A percentile compares a stretch with the other conserved stretches of the same genome.
phyloP scores from a whole-genome alignment of 2,113 vertebrate genomes.

The Callopanchax toddi region DNA sequence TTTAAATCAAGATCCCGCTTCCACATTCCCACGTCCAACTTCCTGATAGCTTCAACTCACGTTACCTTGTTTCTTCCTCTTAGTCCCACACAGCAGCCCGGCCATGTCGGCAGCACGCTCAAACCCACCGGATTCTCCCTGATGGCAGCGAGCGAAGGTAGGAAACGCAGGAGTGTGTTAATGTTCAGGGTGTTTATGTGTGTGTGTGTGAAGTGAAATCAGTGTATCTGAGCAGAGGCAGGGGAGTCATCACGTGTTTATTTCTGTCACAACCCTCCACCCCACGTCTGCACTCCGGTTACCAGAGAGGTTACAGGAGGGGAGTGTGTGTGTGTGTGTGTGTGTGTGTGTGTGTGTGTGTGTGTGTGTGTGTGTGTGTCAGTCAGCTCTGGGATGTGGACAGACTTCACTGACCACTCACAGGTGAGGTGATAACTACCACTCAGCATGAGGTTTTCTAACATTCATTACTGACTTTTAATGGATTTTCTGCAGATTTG shows the following conservation, averaged over 20 bases:
- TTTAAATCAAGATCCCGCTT: conserved; percentile 34
- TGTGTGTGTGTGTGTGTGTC: conserved; percentile 14
- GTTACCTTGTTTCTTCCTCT: conserved; percentile 86
- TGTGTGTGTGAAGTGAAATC: conserved; percentile 45
- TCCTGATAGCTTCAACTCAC: conserved; percentile 34
- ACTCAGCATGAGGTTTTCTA: neutral
- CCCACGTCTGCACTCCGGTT: conserved; percentile 76
- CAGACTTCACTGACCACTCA: neutral
- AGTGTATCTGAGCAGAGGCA: conserved; percentile 60
- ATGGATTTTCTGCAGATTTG: neutral
- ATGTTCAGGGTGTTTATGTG: conserved; percentile 11
- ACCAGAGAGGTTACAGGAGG: conserved; percentile 52
- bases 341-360: conserved; percentile 20
- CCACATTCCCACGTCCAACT: conserved; percentile 42
- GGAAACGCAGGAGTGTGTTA: conserved; percentile 16
- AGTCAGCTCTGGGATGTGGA: conserved; percentile 16
- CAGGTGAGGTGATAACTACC: conserved; percentile 23
- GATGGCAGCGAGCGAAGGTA: conserved; percentile 5
- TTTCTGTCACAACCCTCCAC: conserved; percentile 80
- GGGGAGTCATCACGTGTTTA: conserved; percentile 77
- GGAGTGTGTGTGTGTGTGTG: conserved; percentile 19
- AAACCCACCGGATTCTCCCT: conserved; percentile 23
- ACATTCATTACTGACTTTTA: neutral
- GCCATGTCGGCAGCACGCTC: conserved; percentile 74
- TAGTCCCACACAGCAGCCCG: conserved; percentile 85